Evolutionary conservation across 2,888 invertebrate species (phyloP), one percentile per base, ranked within the genome.

Genomic region (Hirudinaria manillensis): DNA sequence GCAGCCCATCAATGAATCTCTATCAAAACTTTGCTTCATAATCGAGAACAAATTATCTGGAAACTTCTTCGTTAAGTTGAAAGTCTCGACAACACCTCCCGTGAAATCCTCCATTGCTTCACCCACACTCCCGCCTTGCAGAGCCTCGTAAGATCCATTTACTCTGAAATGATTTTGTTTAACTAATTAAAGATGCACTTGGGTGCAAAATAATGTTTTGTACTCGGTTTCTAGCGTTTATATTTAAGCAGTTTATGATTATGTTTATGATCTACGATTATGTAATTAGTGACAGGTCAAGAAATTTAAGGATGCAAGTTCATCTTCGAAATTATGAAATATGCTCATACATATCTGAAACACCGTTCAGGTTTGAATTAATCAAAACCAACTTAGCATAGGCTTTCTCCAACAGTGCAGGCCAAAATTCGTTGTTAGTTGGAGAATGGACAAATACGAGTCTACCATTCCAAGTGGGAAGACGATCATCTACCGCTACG

Each of bases 71-170:
- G 45, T 45, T 45, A 84, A 80, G 75, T 84, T 82, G 77, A 82
- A 81, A 70, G 80, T 80, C 79, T 84, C 84, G 10, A 83, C 82
- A 45, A 84, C 81, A 78, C 85, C 85, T 34, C 85, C 88, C 0
- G 98, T 98, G 85, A 99, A 98, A 87, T 99, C 99, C 86, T 97
- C 97, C 93, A 99, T 94, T 0, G 98, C 99, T 85, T 99, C 99
- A 82, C 93, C 93, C 0, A 97, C 95, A 0, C 94, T 93, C n/a
- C 99, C 98, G 34, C 98, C 98, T 85, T 94, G 94, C 0, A 99
- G 88, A 0, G 96, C 93, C 84, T 99, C 98, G 86, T 99, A 99
- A 0, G 94, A 96, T 0, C 98, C 98, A 85, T 95, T 93, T 75
- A 99, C 86, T 84, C 93, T 93, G 84, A 65, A 56, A 34, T 1